phyloP scores from a whole-genome alignment of 2,888 invertebrate species.

The Apodemia zela region DNA sequence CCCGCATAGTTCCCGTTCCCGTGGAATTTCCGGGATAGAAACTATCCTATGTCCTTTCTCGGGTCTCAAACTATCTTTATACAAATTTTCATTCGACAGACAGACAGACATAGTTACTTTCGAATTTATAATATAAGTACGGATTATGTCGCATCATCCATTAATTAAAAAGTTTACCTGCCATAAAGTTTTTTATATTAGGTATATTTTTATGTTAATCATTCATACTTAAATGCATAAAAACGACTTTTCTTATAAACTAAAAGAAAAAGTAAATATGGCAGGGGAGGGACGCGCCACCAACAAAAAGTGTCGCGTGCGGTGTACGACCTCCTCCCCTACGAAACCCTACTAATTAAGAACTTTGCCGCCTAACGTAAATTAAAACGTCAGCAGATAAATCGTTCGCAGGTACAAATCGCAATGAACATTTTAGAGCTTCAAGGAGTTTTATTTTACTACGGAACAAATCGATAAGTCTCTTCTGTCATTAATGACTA shows the following conservation, averaged over 20 bases:
- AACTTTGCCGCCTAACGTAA: slow-evolving; percentile 52
- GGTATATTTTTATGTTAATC: background rate
- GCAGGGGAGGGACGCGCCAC: background rate
- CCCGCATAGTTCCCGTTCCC: too few relatives aligned
- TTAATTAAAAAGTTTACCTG: too few relatives aligned
- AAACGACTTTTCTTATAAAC: slow-evolving; percentile 1
- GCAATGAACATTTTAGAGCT: slow-evolving; percentile 9
- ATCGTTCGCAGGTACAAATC: slow-evolving; percentile 18
- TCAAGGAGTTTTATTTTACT: slow-evolving; percentile 13
- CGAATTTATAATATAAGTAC: too few relatives aligned
- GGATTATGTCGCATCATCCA: too few relatives aligned
- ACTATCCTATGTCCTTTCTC: too few relatives aligned
- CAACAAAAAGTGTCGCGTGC: slow-evolving; percentile 15
- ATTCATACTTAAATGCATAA: background rate
- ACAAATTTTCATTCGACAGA: too few relatives aligned
- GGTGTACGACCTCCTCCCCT: slow-evolving; percentile 20
- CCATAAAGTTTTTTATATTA: too few relatives aligned
- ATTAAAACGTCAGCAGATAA: slow-evolving; percentile 50
- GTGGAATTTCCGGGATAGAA: too few relatives aligned
- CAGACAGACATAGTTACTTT: too few relatives aligned
- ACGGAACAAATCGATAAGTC: slow-evolving; percentile 16
- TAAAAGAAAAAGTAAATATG: slow-evolving; percentile 2
- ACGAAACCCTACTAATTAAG: slow-evolving; percentile 54
- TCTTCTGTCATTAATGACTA: slow-evolving; percentile 8
- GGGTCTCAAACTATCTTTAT: too few relatives aligned